Percentiles rank a stretch among this genome's conserved stretches.
These are phyloP conservation scores for Tauraco erythrolophus DNA, from an alignment of 2,113 vertebrate species.

Conservation along the genomic window DNA sequence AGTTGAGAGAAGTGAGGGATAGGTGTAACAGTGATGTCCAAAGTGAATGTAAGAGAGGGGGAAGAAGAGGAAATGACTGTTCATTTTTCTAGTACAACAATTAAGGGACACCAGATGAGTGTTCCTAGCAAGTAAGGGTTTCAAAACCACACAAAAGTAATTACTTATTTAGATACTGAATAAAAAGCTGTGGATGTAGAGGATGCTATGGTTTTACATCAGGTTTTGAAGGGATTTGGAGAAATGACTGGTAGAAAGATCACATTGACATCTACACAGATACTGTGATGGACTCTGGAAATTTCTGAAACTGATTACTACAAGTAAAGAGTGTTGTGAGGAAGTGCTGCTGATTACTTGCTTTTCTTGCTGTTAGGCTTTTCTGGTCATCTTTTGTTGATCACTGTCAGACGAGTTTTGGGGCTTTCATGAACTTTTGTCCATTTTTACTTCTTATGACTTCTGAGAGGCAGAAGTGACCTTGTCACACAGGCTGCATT, in stretches of 20 bases:
- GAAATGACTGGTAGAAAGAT: background rate
- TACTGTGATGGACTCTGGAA: background rate
- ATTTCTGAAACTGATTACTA: background rate
- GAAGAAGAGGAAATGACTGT: background rate
- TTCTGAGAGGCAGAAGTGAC: background rate
- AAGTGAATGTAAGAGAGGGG: background rate
- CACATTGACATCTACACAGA: background rate
- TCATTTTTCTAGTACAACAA: background rate
- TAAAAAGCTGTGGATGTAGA: background rate
- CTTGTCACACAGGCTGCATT: rapidly evolving
- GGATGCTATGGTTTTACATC: background rate
- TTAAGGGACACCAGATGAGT: background rate
- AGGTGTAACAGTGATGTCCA: background rate
- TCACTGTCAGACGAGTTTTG: background rate
- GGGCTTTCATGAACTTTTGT: background rate
- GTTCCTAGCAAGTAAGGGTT: background rate
- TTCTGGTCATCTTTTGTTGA: background rate
- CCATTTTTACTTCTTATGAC: background rate
- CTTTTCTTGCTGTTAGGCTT: background rate
- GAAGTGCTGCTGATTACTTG: background rate
- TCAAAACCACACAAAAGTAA: background rate
- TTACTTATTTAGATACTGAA: background rate
- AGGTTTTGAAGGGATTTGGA: background rate
- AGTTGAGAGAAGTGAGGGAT: background rate
- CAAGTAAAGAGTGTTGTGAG: background rate